Base-by-base conservation (phyloP, 2,797 vertebrate genomes). In the Taeniopygia guttata region DNA sequence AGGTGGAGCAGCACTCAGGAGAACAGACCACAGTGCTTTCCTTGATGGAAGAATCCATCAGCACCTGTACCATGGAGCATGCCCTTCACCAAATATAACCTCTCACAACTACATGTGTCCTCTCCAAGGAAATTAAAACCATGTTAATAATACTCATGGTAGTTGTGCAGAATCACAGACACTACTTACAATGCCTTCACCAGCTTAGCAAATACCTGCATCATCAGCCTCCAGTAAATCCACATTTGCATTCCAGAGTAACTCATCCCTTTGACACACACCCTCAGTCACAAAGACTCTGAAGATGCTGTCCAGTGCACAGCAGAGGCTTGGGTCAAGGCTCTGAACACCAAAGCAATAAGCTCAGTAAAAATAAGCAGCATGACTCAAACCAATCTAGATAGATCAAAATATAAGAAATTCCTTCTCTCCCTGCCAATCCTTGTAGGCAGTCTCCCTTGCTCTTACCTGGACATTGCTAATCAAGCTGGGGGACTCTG, bases 1-100 rank as follows among this genome's bases (percentile, higher is more conserved):
- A 80, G 73, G 49, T 1, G 6, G 62, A 56, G 25, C 32, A 89
- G 67, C 1, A 1, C 56, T 29, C 60, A 42, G 58, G 45, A 90
- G 48, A 69, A 63, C 25, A 32, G 20, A 48, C 18, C 4, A 0
- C 1, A 0, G 2, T 20, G 54, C 8, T 36, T 46, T 54, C 72
- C 55, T 14, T 26, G 16, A 7, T 13, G 16, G 70, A 59, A 52
- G 38, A 42, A 59, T 11, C 19, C 5, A 27, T 42, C 55, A 64
- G 55, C 21, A 46, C n/a, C 26, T 4, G 1, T 11, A 46, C 13
- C 46, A n/a, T 0, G 9, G 45, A 77, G 21, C 0, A 0, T 4
- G 9, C 18, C 15, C 4, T 66, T 48, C 26, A 70, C 46, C 34
- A 52, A 54, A 67, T 13, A 43, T 2, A 60, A 67, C 62, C 23